Evolutionary conservation across 2,797 vertebrate species (phyloP), one percentile per base, ranked within the genome.

Genomic region (Clarias pachynema): DNA sequence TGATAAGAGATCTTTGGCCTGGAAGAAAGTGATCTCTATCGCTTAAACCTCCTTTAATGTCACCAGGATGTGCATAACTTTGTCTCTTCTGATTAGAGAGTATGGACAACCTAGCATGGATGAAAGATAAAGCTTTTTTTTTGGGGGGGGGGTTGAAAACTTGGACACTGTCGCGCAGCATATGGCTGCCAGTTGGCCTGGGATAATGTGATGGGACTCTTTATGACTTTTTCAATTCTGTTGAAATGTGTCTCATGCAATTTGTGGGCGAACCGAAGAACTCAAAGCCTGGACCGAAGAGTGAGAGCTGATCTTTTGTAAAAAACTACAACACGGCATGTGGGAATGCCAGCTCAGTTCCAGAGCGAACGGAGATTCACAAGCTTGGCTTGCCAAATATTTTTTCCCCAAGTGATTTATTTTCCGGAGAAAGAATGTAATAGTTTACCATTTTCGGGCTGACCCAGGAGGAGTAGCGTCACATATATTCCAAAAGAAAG

Each of bases 41-140:
- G 89, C 91, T 94, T 94, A 92, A 90, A 95, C 93, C 94, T 93
- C 93, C 93, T 87, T 90, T 96, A 95, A 97, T 96, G 92, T 90
- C 93, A 95, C 94, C 95, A 94, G 92, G 91, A 94, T 96, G 94
- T 88, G 88, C 91, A 69, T 8, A 7, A 44, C 77, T 40, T 89
- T 40, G 6, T 65, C 88, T 88, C 87, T 79, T 37, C 20, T 89
- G 20, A n/a, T 87, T 79, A 88, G 86, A 90, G 79, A 62, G 68
- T 91, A 89, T 49, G 10, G 44, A 49, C 90, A 89, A 89, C 87
- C 70, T 75, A 75, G 63, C 57, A 89, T 90, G 84, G 89, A 81
- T 89, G 91, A 89, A 86, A 89, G 88, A 68, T 84, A 73, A 29
- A 59, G 18, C 9, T 49, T 49, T 12, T 49, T 7, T 40, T 40